Evolutionary conservation across 1,140 invertebrate species (phyloP).

Genomic region (Adoxophyes honmai): DNA sequence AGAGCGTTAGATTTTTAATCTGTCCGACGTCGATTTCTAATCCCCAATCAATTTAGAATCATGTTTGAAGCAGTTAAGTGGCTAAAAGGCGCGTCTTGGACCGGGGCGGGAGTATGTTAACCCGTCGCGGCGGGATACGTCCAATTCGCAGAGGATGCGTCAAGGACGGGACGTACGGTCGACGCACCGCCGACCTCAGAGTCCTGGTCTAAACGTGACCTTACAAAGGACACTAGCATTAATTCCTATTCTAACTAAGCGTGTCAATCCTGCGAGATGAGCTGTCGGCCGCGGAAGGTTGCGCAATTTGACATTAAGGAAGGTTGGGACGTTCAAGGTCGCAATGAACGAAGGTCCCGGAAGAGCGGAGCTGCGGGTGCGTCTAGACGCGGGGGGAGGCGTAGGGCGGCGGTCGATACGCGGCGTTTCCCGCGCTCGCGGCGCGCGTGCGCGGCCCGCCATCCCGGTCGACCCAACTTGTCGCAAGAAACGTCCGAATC

Average conservation of each 20-base stretch:
- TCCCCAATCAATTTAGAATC: conserved; percentile 2
- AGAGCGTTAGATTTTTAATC: conserved; percentile 11
- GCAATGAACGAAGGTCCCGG: conserved; percentile 68
- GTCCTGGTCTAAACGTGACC: conserved; percentile 18
- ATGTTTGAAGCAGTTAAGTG: conserved; percentile 5
- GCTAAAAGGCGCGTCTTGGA: conserved; percentile 27
- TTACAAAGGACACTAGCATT: conserved; percentile 20
- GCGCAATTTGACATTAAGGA: conserved; percentile 64
- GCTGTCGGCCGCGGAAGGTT: conserved; percentile 33
- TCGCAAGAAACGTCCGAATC: conserved; percentile 30
- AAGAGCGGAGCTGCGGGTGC: conserved; percentile 58
- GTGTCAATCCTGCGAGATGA: conserved; percentile 39
- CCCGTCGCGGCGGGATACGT: conserved; percentile 43
- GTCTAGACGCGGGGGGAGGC: conserved; percentile 64
- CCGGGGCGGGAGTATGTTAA: conserved; percentile 48
- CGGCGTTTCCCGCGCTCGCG: conserved; percentile 71
- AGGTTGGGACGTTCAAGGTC: conserved; percentile 74
- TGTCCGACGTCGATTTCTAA: conserved; percentile 14
- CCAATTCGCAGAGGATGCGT: conserved; percentile 45
- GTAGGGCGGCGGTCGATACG: conserved; percentile 62
- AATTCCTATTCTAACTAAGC: conserved; percentile 43
- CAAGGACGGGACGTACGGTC: conserved; percentile 64
- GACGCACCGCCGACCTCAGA: conserved; percentile 54
- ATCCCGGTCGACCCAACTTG: conserved; percentile 46
- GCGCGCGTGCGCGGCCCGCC: conserved; percentile 60